A percentile compares a stretch with the other conserved stretches of the same genome.
phyloP scores from a whole-genome alignment of 1,140 invertebrate genomes.

The Drosophila watanabei region DNA sequence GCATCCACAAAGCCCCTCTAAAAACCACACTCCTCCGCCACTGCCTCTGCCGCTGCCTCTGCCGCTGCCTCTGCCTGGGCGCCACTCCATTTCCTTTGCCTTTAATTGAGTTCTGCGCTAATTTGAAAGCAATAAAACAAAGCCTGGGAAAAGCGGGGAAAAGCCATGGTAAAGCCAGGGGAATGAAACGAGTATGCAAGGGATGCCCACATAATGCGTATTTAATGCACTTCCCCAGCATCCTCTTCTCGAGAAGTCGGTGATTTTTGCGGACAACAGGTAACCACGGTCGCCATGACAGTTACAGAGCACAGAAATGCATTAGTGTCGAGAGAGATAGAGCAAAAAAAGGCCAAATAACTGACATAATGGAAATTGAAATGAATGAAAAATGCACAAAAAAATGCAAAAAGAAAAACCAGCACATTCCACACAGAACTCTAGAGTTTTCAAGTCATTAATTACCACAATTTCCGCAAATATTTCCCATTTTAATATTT shows the following conservation, averaged over 20 bases:
- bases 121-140: conserved; percentile 78
- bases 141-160: conserved; percentile 12
- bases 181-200: background rate
- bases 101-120: conserved; percentile 79
- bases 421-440: background rate
- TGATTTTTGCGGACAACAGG: conserved; percentile 11
- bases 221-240: conserved; percentile 68
- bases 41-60: no score
- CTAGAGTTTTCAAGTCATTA: background rate
- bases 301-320: background rate
- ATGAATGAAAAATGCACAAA: background rate
- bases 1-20: conserved; percentile 47
- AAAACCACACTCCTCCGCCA: conserved; percentile 4
- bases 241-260: background rate
- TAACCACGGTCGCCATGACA: background rate
- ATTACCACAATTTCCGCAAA: background rate
- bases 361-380: background rate
- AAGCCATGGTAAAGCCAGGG: background rate
- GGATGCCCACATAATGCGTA: conserved; percentile 59
- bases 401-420: background rate
- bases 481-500: background rate
- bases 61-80: background rate
- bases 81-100: conserved; percentile 4
- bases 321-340: background rate
- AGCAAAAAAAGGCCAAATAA: background rate